Base-by-base conservation (phyloP, 2,113 vertebrate genomes). In the Hystrix brachyura region DNA sequence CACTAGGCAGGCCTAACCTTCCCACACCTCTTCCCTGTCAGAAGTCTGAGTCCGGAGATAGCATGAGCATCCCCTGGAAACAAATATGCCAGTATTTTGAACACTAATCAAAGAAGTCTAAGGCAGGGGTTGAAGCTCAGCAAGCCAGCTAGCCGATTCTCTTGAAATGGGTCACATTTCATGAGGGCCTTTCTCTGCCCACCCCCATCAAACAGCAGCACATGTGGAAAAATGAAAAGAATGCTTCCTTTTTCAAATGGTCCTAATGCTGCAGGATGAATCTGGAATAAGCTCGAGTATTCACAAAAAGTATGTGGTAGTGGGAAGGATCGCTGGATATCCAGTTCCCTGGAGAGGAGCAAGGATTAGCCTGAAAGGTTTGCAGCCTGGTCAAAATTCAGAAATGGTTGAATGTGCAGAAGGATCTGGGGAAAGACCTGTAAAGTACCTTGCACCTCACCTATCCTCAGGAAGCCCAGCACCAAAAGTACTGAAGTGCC, bases 171-270 rank as follows among this genome's bases (percentile, higher is more conserved):
- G 38, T 72, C 87, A 91, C 38, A 65, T 46, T 76, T 94, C 83
- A 87, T n/a, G 51, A 59, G 5, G 12, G 29, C 23, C 17, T 59
- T 57, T 64, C 48, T 88, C 62, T 91, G 51, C 23, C 51, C 55
- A 78, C 76, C 64, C 14, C 94, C 71, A 67, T 84, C 92, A 92
- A 94, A 94, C 10, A 94, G 71, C 83, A 90, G 78, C 57, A 93
- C 29, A 29, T 15, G 59, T 38, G 74, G 59, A 48, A 82, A 92
- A 78, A 94, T 48, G 34, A 96, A 90, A 96, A 92, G 51, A 74
- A 92, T 62, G 34, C 78, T 72, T 93, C 87, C 15, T 90, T 94
- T 96, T 83, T 87, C 69, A 94, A 90, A 91, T 65, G 71, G 71
- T 38, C 90, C 46, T 90, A 95, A 82, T 38, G 57, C 46, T 21